Evolutionary conservation across 2,888 invertebrate species (phyloP).

Genomic region (Quadroppia sp.): DNA sequence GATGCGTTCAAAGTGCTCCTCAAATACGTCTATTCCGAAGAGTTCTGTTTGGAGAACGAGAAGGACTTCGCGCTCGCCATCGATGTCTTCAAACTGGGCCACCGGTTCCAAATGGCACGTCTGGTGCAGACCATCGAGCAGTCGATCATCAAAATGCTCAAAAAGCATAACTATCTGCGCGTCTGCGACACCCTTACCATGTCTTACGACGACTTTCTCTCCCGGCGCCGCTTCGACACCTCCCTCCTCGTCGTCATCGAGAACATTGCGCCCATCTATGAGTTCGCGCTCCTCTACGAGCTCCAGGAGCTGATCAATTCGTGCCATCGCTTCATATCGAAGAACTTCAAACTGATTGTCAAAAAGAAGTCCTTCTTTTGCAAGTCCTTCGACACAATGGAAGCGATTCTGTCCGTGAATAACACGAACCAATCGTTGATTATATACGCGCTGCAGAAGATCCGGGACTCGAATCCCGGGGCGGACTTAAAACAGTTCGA

Average conservation of each 20-base stretch:
- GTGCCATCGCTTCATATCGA: neutral
- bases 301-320: neutral
- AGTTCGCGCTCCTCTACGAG: slow-evolving; percentile 1
- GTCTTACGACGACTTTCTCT: slow-evolving; percentile 1
- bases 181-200: neutral
- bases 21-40: slow-evolving; percentile 14
- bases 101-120: neutral
- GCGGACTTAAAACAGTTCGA: neutral
- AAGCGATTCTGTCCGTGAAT: neutral
- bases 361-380: neutral
- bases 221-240: neutral
- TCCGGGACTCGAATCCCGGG: neutral
- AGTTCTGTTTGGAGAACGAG: slow-evolving; percentile 5
- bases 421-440: neutral
- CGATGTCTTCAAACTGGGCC: neutral
- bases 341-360: neutral
- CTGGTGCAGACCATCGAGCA: neutral
- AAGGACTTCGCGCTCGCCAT: neutral
- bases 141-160: slow-evolving; percentile 5
- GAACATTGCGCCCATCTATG: neutral
- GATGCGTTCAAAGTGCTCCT: slow-evolving; percentile 31
- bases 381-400: neutral
- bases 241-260: neutral
- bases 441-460: slow-evolving; percentile 5
- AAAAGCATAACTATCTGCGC: slow-evolving; percentile 8